phyloP scores from a whole-genome alignment of 2,797 vertebrate species.

The Fringilla coelebs region DNA sequence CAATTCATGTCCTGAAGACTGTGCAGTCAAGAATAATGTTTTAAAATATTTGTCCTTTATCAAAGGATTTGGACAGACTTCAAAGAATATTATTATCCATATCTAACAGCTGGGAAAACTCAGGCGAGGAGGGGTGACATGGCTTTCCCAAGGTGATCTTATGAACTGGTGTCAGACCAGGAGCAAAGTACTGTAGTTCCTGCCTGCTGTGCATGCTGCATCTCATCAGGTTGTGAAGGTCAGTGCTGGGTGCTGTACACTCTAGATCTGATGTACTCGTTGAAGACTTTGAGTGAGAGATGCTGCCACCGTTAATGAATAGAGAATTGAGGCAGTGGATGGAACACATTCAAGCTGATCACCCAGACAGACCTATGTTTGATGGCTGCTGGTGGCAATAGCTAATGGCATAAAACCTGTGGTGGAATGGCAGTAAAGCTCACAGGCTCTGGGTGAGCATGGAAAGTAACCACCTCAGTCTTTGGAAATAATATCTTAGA shows the following conservation, averaged over 20 bases:
- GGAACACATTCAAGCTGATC: background rate
- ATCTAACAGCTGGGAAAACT: conserved; percentile 6
- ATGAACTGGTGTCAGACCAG: background rate
- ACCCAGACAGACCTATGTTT: background rate
- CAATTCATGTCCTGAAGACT: background rate
- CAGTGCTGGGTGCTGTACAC: background rate
- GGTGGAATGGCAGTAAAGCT: background rate
- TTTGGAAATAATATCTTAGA: background rate
- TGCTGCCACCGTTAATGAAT: background rate
- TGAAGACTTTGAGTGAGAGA: background rate
- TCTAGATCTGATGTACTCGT: background rate
- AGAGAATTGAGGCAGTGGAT: background rate
- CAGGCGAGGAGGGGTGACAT: background rate
- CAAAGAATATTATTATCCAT: background rate
- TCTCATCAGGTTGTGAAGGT: background rate
- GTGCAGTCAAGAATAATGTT: conserved; percentile 20
- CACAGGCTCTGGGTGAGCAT: background rate
- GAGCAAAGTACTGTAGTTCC: background rate
- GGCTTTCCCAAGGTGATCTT: background rate
- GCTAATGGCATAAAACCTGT: background rate
- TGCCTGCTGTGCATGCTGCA: background rate
- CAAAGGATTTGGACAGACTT: background rate
- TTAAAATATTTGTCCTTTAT: conserved; percentile 20
- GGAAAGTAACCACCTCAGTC: background rate
- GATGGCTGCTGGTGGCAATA: background rate